Percentiles rank a stretch among this genome's conserved stretches.
Conservation (phyloP, 2,888 invertebrate genomes). For the Nebria salina region DNA sequence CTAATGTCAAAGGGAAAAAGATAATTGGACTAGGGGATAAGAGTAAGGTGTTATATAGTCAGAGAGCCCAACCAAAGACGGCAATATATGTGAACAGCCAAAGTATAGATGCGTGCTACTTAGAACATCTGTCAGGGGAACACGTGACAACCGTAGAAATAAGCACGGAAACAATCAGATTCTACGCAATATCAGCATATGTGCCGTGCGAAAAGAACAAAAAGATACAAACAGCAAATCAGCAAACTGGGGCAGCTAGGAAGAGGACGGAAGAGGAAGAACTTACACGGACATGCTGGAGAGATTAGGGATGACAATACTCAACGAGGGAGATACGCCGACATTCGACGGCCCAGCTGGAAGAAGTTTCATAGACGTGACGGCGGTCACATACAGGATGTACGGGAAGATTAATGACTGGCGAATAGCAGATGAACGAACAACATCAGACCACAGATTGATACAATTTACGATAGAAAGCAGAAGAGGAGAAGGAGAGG, state of each 20-base stretch:
- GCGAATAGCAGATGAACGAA: background rate
- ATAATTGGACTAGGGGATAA: background rate
- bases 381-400: background rate
- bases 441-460: background rate
- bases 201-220: no score
- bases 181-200: no score
- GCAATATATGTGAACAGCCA: background rate
- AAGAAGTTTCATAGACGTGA: constrained; percentile 8
- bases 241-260: no score
- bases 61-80: background rate
- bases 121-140: no score
- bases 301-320: constrained; percentile 4
- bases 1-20: background rate
- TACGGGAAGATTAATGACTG: background rate
- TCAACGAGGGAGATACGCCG: constrained; percentile 11
- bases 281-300: no score
- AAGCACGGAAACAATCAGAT: no score
- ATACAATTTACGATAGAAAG: no score
- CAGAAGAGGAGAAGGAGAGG: constrained; percentile 4
- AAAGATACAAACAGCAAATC: no score
- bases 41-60: background rate
- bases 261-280: no score
- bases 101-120: no score
- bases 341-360: constrained; percentile 8
- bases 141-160: no score